Base-by-base conservation (phyloP, 2,888 invertebrate species). In the Pegoplata infirma region DNA sequence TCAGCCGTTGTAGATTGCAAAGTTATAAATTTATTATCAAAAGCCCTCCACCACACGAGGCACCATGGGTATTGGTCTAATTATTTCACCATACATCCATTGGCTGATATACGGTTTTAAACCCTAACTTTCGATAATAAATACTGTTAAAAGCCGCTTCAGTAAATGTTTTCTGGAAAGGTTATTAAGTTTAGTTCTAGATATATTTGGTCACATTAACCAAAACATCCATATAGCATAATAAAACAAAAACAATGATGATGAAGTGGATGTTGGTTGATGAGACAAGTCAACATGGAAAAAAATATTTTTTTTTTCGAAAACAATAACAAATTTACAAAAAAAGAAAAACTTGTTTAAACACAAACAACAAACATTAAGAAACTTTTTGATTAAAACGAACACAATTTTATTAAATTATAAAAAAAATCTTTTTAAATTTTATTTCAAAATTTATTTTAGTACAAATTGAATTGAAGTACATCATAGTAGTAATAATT, bases 211-310 rank as follows among this genome's bases (percentile, higher is more conserved):
- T 69, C 44, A 17, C 71, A 36, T 71, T 71, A n/a, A n/a, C n/a
- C n/a, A n/a, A n/a, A n/a, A 6, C 28, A 3, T n/a, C 12, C 16
- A 47, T 3, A 23, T 1, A 19, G 36, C 16, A 19, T 51, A 49
- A 1, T 21, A 44, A 61, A 71, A 71, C 51, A 71, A 51, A 58
- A 36, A 66, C 40, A 59, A 59, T 66, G 53, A 71, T 71, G 76
- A 71, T 76, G 63, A 63, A 76, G 68, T 63, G 36, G 61, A 66
- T 61, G 49, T 46, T 71, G 55, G 55, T 53, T 76, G 76, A 76
- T 71, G 71, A 66, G 76, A 76, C 71, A 76, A 71, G 47, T 66
- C 59, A 55, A 59, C 71, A 71, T 66, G 32, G 46, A 64, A 76
- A 59, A 6, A 36, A 5, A 44, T 59, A 21, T 32, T 32, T 17